Percentiles rank a stretch among this genome's conserved stretches.
phyloP scores from a whole-genome alignment of 2,113 vertebrate genomes.

The Diadophis punctatus region DNA sequence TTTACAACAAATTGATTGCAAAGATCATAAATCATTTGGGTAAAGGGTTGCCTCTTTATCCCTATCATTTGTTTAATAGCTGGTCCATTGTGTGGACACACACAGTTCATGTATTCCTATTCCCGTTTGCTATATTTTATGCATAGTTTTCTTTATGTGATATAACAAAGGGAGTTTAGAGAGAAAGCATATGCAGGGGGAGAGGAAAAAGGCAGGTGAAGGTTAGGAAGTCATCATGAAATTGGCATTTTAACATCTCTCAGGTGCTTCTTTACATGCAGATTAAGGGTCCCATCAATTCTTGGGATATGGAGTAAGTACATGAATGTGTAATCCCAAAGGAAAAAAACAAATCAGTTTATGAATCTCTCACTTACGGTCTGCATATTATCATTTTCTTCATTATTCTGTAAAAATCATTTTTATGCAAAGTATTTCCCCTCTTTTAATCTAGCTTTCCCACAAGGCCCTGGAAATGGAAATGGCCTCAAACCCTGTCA shows the following conservation, averaged over 20 bases:
- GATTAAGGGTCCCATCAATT: not conserved
- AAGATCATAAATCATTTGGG: not conserved
- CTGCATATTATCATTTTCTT: conserved; percentile 23
- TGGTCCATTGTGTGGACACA: not conserved
- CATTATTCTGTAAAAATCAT: conserved; percentile 33
- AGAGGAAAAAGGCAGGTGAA: not conserved
- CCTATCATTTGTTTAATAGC: not conserved
- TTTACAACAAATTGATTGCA: not conserved
- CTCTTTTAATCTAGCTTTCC: conserved; percentile 47
- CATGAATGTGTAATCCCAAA: not conserved
- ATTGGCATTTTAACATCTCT: not conserved
- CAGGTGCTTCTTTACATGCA: not conserved
- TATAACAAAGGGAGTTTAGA: not conserved
- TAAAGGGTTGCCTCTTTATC: not conserved
- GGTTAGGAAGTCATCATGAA: not conserved
- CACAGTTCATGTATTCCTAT: not conserved
- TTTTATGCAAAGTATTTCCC: conserved; percentile 54
- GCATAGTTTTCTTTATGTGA: not conserved
- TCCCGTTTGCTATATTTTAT: not conserved
- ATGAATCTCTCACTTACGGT: conserved; percentile 6
- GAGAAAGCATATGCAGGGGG: not conserved
- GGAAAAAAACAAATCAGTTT: not conserved
- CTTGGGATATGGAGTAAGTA: not conserved
- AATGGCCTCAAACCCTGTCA: conserved; percentile 18
- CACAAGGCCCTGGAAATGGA: conserved; percentile 32